phyloP scores from a whole-genome alignment of 1,140 invertebrate species.

The Asbolus verrucosus region DNA sequence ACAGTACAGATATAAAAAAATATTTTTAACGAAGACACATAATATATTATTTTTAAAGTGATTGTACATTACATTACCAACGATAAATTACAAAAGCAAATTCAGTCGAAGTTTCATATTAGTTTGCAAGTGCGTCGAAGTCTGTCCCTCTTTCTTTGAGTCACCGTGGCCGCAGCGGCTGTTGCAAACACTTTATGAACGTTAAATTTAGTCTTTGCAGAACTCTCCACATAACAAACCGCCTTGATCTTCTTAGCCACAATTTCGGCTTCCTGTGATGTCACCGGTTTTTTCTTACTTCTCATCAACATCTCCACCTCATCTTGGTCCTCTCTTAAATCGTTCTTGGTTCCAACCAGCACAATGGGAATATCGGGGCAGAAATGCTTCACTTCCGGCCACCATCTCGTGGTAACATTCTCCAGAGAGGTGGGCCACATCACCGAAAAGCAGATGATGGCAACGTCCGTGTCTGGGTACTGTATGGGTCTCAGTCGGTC shows the following conservation, averaged over 20 bases:
- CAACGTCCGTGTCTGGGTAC: slow-evolving; percentile 76
- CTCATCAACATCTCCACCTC: not conserved
- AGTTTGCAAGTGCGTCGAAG: not conserved
- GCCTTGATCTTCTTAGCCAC: slow-evolving; percentile 15
- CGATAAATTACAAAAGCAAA: too few relatives aligned
- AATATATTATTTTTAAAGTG: too few relatives aligned
- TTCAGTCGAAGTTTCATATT: slow-evolving; percentile 10
- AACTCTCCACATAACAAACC: slow-evolving; percentile 15
- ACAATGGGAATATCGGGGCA: slow-evolving; percentile 13
- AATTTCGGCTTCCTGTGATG: slow-evolving; percentile 3
- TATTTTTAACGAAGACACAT: not conserved
- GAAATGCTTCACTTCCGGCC: slow-evolving; percentile 4
- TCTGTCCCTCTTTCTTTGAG: not conserved
- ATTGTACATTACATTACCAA: too few relatives aligned
- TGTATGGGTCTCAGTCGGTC: slow-evolving; percentile 93
- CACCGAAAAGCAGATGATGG: slow-evolving; percentile 20
- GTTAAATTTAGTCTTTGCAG: slow-evolving; percentile 59
- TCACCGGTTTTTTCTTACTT: not conserved
- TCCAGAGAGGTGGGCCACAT: not conserved
- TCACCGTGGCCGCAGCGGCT: slow-evolving; percentile 32
- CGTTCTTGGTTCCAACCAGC: slow-evolving; percentile 12
- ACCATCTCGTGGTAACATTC: slow-evolving; percentile 11
- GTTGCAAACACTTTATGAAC: slow-evolving; percentile 12
- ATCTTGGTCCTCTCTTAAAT: slow-evolving; percentile 4
- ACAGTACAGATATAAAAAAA: too few relatives aligned